Percentiles rank a stretch among this genome's conserved stretches.
Conservation (phyloP, 2,888 invertebrate genomes). For the Catocala fraxini region DNA sequence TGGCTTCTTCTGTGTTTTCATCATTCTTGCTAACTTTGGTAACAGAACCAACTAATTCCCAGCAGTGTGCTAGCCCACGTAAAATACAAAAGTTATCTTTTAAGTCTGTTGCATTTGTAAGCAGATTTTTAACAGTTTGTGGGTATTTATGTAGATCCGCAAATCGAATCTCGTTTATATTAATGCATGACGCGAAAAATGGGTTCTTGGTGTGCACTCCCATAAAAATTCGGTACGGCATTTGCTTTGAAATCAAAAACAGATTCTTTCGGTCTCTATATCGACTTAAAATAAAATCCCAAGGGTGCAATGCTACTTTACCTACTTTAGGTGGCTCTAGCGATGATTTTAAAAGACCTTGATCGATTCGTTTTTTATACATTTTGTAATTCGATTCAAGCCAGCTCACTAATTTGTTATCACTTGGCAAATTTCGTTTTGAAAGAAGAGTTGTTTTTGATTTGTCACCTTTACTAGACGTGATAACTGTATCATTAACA, state of each 20-base stretch:
- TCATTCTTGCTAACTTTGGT: conserved; percentile 60
- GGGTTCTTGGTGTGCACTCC: conserved; percentile 63
- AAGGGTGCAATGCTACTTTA: conserved; percentile 69
- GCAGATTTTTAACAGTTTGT: conserved; percentile 71
- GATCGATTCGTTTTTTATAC: conserved; percentile 63
- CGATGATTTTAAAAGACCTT: conserved; percentile 58
- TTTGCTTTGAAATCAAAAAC: conserved; percentile 68
- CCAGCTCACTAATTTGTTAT: conserved; percentile 69
- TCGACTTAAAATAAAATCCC: conserved; percentile 75
- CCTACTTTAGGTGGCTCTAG: conserved; percentile 68
- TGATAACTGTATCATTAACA: background rate
- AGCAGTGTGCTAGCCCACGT: conserved; percentile 73
- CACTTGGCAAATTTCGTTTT: conserved; percentile 26
- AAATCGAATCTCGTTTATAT: conserved; percentile 72
- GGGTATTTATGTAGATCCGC: conserved; percentile 75
- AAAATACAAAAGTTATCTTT: conserved; percentile 78
- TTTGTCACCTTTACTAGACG: background rate
- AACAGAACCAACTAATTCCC: conserved; percentile 79
- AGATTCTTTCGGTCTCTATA: conserved; percentile 74
- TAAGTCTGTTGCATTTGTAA: conserved; percentile 66
- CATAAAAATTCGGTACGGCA: conserved; percentile 75
- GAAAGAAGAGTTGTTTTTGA: conserved; percentile 38
- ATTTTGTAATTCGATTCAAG: conserved; percentile 72
- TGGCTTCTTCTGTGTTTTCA: conserved; percentile 9
- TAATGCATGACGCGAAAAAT: conserved; percentile 70